These are phyloP conservation scores for Neomorphus geoffroyi DNA, from an alignment of 2,797 vertebrate species.

Conservation along the genomic window DNA sequence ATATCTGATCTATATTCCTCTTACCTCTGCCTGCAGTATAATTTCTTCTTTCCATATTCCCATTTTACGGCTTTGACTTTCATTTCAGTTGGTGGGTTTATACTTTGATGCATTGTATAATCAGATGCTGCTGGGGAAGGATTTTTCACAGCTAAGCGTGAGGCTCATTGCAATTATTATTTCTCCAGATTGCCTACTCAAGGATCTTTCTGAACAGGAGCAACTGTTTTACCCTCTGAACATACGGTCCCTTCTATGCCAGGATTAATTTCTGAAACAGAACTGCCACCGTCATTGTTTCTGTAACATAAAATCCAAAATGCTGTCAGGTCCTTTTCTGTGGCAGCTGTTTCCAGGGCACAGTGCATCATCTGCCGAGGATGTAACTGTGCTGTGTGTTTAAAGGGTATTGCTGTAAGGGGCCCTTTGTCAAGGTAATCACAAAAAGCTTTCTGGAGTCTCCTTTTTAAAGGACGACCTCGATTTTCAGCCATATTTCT, in stretches of 20 bases:
- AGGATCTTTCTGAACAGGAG: background rate
- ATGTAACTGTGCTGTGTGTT: background rate
- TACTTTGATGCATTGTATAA: background rate
- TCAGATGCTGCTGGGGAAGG: conserved; percentile 10
- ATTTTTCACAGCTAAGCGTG: background rate
- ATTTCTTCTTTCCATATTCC: background rate
- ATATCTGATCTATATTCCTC: conserved; percentile 1
- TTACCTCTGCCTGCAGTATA: background rate
- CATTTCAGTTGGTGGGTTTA: conserved; percentile 29
- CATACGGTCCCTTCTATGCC: background rate
- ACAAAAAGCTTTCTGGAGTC: background rate
- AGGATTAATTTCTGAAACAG: background rate
- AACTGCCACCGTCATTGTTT: background rate
- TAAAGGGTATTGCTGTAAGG: background rate
- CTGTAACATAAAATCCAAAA: background rate
- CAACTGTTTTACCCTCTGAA: background rate
- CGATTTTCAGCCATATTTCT: background rate
- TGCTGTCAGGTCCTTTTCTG: background rate
- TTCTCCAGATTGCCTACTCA: background rate
- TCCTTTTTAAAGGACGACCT: background rate
- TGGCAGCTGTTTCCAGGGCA: background rate
- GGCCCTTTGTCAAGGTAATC: background rate
- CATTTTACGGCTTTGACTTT: conserved; percentile 35
- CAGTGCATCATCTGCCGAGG: background rate
- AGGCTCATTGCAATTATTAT: background rate